Evolutionary conservation across 2,797 vertebrate genomes (phyloP), one percentile per base, ranked within the genome.

Genomic region (Molothrus ater): DNA sequence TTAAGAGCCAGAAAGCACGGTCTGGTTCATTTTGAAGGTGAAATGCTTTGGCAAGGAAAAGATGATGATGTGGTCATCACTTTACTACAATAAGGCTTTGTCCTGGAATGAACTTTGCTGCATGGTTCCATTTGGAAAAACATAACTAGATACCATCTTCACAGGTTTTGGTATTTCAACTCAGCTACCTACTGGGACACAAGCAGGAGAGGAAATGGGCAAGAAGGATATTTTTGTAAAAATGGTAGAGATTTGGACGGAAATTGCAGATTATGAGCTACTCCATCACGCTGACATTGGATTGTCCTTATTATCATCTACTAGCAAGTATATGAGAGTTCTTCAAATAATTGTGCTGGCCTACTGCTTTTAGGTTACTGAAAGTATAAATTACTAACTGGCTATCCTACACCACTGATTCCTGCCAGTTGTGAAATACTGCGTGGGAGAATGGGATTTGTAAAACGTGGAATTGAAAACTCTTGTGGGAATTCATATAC

Each of bases 31-130:
- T 99, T 99, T 95, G 98, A 99, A 79, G 99, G 99, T 56, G 99
- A 99, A 97, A 99, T 99, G 99, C 97, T 99, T 83, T 99, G 99
- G 99, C 99, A 99, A 97, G 98, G 99, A 91, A 98, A 98, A 97
- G 98, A 99, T 95, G 98, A 99, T 92, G 93, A 96, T 7, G 97
- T 98, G 36, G 43, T 98, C 79, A 99, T 99, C 90, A 98, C 97
- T 82, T 97, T 99, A 91, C 80, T 98, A 66, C 90, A 97, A 19
- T 98, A 95, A 96, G 53, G 70, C 73, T 81, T 56, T 82, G 56
- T 64, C 64, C n/a, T 69, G 56, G 38, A n/a, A 26, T 54, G 51
- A 71, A 68, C 89, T 80, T 53, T 78, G 73, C 56, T 51, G 72
- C 53, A 7, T 70, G 34, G 25, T 78, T 69, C 48, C 32, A 3